Base-by-base conservation (phyloP, 2,797 vertebrate genomes). In the Poecilia picta region DNA sequence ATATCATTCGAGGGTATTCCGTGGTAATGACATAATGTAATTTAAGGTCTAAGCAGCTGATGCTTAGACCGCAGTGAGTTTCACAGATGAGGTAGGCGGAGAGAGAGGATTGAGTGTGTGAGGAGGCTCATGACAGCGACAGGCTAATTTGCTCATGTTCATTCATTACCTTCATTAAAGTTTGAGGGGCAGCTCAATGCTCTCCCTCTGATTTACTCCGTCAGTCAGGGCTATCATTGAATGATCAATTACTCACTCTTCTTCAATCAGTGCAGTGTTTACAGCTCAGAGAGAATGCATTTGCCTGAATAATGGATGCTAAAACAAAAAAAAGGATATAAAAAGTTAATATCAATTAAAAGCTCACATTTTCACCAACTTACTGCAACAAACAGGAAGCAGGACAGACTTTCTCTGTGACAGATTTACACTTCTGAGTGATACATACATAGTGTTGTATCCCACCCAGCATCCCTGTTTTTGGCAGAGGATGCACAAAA, bases 41-140 rank as follows among this genome's bases (percentile, higher is more conserved):
- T 75, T 92, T 93, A 95, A 95, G 95, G 95, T n/a, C n/a, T n/a
- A n/a, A 93, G 97, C 89, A 95, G 92, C 89, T 95, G n/a, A n/a
- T n/a, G 86, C 91, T 96, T 83, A 78, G 86, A 93, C 91, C 95
- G 64, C 5, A 43, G 72, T 82, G 74, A 88, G 81, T 87, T 80
- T 79, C 75, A 79, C 74, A 57, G 59, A 85, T 68, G 76, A 73
- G 74, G 81, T 68, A 46, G 59, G 49, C 77, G 74, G 51, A 66
- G 20, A 76, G 57, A 23, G 33, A 4, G 43, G 53, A 72, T 71
- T 23, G 31, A 71, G 47, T 12, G 71, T 92, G 90, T 92, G 90
- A 89, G 90, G 82, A 86, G 94, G 93, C 91, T 88, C 81, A 93
- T 91, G 91, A 94, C 89, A 76, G 89, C 23, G 70, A 96, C 88